Percentiles rank a stretch among this genome's conserved stretches.
These are phyloP conservation scores for Leptodactylus fuscus DNA, from an alignment of 2,113 vertebrate genomes.

Conservation along the genomic window DNA sequence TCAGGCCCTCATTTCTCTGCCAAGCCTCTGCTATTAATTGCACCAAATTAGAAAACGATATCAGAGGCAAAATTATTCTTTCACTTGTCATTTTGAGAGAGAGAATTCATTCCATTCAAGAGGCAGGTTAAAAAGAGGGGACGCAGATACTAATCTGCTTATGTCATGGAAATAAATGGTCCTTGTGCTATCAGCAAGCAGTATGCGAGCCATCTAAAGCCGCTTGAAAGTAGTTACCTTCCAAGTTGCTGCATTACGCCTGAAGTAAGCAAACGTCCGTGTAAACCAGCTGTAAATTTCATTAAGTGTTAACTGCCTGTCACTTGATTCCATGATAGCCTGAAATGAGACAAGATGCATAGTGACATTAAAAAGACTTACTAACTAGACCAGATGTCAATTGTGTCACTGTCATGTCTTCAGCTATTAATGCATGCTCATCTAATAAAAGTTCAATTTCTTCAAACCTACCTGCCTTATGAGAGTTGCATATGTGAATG, in stretches of 20 bases:
- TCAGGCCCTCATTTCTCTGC: constrained; percentile 94
- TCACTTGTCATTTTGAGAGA: constrained; percentile 97
- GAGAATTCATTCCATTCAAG: constrained; percentile 88
- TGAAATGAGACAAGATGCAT: constrained; percentile 90
- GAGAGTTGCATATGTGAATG: constrained; percentile 99
- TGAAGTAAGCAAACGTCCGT: constrained; percentile 98
- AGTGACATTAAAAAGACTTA: constrained; percentile 90
- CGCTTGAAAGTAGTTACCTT: constrained; percentile 85
- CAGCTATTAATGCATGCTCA: constrained; percentile 89
- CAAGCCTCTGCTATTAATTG: constrained; percentile 98
- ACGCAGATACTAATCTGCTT: constrained; percentile 85
- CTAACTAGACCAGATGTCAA: constrained; percentile 82
- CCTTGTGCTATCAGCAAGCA: constrained; percentile 76
- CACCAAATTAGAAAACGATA: constrained; percentile 99
- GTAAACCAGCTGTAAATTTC: constrained; percentile 99
- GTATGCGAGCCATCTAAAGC: constrained; percentile 69
- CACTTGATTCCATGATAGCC: constrained; percentile 98
- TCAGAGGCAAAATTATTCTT: constrained; percentile 97
- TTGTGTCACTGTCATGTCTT: constrained; percentile 78
- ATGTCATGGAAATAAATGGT: constrained; percentile 92
- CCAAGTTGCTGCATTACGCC: constrained; percentile 99
- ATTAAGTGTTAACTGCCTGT: constrained; percentile 99
- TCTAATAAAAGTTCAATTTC: constrained; percentile 93
- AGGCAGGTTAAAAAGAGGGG: constrained; percentile 86
- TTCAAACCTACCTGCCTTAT: constrained; percentile 98